Conservation (phyloP, 2,888 invertebrate species). For the Trissonchulus latispiculum region DNA sequence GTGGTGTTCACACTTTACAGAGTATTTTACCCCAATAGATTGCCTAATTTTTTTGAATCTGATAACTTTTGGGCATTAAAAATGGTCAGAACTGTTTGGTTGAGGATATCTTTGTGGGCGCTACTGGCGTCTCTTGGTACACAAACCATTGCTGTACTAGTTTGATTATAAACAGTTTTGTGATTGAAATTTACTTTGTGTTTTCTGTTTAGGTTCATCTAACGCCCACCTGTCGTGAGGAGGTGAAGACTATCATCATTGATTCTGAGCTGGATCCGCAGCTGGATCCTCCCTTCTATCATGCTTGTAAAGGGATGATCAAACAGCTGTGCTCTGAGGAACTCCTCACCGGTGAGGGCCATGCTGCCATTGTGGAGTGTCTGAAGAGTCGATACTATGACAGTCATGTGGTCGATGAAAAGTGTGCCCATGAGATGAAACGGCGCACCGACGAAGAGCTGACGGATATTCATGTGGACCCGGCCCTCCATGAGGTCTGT, state of each 20-base stretch:
- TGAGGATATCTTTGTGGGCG: no score
- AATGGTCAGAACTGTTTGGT: no score
- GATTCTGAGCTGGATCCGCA: slow-evolving; percentile 68
- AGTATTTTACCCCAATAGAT: no score
- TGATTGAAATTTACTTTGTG: no score
- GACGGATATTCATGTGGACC: slow-evolving; percentile 90
- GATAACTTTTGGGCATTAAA: no score
- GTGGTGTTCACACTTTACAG: no score
- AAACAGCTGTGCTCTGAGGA: slow-evolving; percentile 33
- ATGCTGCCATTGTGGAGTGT: slow-evolving; percentile 71
- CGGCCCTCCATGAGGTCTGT: slow-evolving; percentile 75
- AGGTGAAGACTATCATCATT: slow-evolving; percentile 34
- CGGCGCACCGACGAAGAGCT: slow-evolving; percentile 70
- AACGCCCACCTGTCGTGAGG: slow-evolving; percentile 14
- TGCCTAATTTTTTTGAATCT: no score
- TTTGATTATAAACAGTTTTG: no score
- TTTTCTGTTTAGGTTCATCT: no score
- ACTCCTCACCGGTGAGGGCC: slow-evolving; percentile 50
- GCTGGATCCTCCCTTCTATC: slow-evolving; percentile 73
- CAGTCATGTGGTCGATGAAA: background rate
- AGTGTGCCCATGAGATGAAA: slow-evolving; percentile 61
- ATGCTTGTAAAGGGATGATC: slow-evolving; percentile 60
- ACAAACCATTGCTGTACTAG: no score
- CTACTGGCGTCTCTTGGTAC: no score
- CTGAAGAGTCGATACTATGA: slow-evolving; percentile 57